Conservation (phyloP, 2,888 invertebrate genomes). For the Protophormia terraenovae region DNA sequence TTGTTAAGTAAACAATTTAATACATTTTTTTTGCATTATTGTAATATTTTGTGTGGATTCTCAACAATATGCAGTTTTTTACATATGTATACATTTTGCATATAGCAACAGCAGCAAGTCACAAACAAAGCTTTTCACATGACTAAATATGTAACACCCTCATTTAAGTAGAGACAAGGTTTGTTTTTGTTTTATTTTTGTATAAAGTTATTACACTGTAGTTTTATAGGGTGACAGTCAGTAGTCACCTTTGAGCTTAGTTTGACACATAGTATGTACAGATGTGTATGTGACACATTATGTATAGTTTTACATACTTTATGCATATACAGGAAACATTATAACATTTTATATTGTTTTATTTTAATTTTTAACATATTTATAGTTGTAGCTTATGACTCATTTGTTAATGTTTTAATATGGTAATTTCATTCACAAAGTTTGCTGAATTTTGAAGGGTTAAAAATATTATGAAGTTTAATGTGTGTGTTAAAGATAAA, state of each 20-base stretch:
- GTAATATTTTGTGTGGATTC: constrained; percentile 57
- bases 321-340: constrained; percentile 51
- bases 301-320: constrained; percentile 1
- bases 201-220: background rate
- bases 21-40: background rate
- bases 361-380: background rate
- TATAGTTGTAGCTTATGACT: constrained; percentile 19
- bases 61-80: constrained; percentile 55
- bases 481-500: background rate
- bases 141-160: constrained; percentile 62
- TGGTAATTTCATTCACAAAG: background rate
- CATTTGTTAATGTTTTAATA: constrained; percentile 7
- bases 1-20: background rate
- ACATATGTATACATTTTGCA: constrained; percentile 34
- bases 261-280: constrained; percentile 51
- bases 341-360: constrained; percentile 8
- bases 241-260: constrained; percentile 65
- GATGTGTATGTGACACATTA: background rate
- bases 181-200: background rate
- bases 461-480: constrained; percentile 13
- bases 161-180: constrained; percentile 47
- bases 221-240: constrained; percentile 46
- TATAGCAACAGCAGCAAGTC: constrained; percentile 6
- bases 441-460: constrained; percentile 13
- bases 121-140: constrained; percentile 57